Percentiles rank a stretch among this genome's conserved stretches.
Evolutionary conservation across 2,113 vertebrate species (phyloP).

Genomic region (rabbit (Oryctolagus cuniculus)): DNA sequence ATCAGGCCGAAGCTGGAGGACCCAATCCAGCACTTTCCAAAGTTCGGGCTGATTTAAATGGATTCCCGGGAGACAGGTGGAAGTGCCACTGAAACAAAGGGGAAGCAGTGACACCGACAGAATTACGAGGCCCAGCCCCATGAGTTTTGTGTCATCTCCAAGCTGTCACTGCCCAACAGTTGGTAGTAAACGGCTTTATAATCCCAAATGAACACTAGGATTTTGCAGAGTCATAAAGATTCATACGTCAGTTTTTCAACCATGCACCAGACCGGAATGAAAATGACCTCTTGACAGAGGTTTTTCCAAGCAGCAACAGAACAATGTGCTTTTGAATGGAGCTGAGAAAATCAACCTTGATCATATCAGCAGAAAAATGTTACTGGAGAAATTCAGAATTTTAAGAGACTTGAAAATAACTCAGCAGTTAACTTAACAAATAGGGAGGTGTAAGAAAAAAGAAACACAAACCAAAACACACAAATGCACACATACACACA

Average conservation of each 20-base stretch:
- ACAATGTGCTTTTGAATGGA: not conserved
- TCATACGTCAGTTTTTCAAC: not conserved
- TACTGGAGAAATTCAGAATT: slow-evolving; percentile 7
- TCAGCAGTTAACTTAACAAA: not conserved
- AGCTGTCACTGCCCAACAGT: not conserved
- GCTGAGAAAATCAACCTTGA: not conserved
- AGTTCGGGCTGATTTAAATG: not conserved
- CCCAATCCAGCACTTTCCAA: not conserved
- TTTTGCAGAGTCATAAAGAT: not conserved
- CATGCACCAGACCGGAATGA: not conserved
- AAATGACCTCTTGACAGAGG: slow-evolving; percentile 30
- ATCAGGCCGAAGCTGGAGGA: not conserved
- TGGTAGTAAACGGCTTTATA: not conserved
- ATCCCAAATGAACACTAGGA: not conserved
- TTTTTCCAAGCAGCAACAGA: not conserved
- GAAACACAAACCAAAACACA: no score
- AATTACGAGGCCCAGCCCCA: not conserved
- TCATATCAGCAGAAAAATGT: not conserved
- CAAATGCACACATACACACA: no score
- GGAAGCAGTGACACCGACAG: not conserved
- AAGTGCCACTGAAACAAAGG: not conserved
- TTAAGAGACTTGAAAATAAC: not conserved
- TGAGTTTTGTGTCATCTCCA: not conserved
- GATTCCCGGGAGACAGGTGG: not conserved
- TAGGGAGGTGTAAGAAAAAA: no score